Evolutionary conservation across 2,888 invertebrate genomes (phyloP).

Genomic region (Phyllotreta striolata): DNA sequence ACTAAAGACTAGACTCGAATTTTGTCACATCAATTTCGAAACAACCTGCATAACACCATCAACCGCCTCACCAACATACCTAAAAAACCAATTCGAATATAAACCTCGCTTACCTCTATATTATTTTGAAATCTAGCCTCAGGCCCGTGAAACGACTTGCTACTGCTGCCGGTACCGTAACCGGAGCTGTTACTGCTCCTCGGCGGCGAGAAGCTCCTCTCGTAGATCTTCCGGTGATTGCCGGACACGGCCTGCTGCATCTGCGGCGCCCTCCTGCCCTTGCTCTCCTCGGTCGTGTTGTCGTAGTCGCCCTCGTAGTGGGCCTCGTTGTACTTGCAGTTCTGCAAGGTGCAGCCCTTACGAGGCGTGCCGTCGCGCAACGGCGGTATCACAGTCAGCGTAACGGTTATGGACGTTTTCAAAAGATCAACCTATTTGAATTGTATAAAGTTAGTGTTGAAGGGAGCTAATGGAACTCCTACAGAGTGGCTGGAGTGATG

Average conservation of each 20-base stretch:
- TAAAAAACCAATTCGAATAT: no score
- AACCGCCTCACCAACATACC: no score
- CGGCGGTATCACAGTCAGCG: conserved; percentile 83
- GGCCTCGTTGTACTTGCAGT: conserved; percentile 62
- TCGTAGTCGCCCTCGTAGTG: conserved; percentile 75
- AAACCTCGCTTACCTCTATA: conserved; percentile 56
- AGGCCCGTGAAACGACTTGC: conserved; percentile 58
- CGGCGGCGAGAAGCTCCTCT: conserved; percentile 79
- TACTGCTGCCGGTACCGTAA: conserved; percentile 79
- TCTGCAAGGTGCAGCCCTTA: conserved; percentile 71
- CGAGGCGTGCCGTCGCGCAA: conserved; percentile 73
- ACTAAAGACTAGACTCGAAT: no score
- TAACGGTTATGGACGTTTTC: conserved; percentile 87
- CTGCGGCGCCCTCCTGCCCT: conserved; percentile 58
- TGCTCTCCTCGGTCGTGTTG: conserved; percentile 61
- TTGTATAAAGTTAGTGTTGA: background rate
- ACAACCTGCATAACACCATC: no score
- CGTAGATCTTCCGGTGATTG: conserved; percentile 73
- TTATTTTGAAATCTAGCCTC: conserved; percentile 57
- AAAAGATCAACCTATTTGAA: conserved; percentile 74
- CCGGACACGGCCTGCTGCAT: conserved; percentile 66
- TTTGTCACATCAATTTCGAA: no score
- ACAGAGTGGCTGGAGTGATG: no score
- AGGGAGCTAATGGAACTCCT: no score
- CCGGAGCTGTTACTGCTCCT: conserved; percentile 82